Base-by-base conservation (phyloP, 1,140 invertebrate species). In the Plectrocnemia conspersa region DNA sequence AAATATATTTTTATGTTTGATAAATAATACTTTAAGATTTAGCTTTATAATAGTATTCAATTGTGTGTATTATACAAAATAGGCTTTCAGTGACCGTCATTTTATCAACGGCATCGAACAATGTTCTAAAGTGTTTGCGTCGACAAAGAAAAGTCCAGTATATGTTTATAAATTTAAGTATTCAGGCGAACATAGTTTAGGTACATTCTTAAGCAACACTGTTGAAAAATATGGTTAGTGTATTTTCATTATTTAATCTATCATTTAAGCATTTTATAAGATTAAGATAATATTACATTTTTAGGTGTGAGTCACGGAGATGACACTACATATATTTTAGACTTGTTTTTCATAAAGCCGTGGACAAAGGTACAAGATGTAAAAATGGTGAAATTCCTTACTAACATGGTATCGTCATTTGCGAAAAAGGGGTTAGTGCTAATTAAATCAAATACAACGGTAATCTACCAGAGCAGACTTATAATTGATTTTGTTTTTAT, bases 241-340 rank as follows among this genome's bases (percentile, higher is more conserved):
- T 24, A 29, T 22, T 44, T 40, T 46, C 19, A 19, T 52, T 52
- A 21, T 11, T 52, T 33, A 29, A n/a, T 45, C 29, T 46, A 33
- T 45, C 10, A 4, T 53, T 25, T 13, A 57, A 44, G 13, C 22
- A 53, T 40, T 57, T n/a, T 3, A 23, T 41, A 23, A 6, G 3
- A 40, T 50, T 38, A 21, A 38, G 13, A 5, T 15, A 23, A 13
- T 23, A 13, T 58, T 53, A 19, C 29, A 38, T 46, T 54, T 64
- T 10, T 60, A 82, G 81, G 81, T 57, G 79, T 82, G 1, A 71
- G 72, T 52, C 82, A 84, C 60, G 80, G 67, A 3, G 82, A 84
- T 59, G 82, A 84, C 59, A 62, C 69, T 10, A 65, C 66, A 10
- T 66, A 73, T 42, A 59, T 78, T 11, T 48, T 78, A 18, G 65